phyloP scores from a whole-genome alignment of 2,888 invertebrate genomes.

The Drosophila stalkeri region DNA sequence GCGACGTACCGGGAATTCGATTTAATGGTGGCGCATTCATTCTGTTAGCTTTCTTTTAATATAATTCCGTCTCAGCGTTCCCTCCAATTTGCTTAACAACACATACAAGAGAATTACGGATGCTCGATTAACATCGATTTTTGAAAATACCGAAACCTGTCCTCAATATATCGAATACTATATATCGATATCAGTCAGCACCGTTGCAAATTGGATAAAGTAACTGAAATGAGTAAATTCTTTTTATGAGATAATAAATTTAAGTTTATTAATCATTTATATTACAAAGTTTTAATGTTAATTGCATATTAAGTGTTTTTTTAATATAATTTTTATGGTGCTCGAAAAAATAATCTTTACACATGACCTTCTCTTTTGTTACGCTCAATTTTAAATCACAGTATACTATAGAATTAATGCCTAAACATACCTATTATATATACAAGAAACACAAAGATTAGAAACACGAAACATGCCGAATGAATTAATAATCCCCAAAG shows the following conservation, averaged over 20 bases:
- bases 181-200: background rate
- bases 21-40: conserved; percentile 55
- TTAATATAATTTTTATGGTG: too few relatives aligned
- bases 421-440: background rate
- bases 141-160: background rate
- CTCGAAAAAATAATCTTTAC: too few relatives aligned
- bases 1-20: conserved; percentile 74
- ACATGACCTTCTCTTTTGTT: too few relatives aligned
- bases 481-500: conserved; percentile 35
- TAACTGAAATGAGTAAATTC: background rate
- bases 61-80: conserved; percentile 3
- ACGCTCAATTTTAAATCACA: background rate
- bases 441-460: background rate
- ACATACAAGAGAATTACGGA: background rate
- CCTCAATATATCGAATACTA: background rate
- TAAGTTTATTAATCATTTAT: too few relatives aligned
- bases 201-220: background rate
- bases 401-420: background rate
- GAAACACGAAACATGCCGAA: conserved; percentile 48
- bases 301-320: too few relatives aligned
- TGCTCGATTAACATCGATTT: conserved; percentile 2
- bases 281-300: too few relatives aligned
- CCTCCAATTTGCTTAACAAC: conserved; percentile 11
- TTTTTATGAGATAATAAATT: too few relatives aligned
- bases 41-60: conserved; percentile 19